phyloP scores from a whole-genome alignment of 2,888 invertebrate species.

The Epinotia bilunana region DNA sequence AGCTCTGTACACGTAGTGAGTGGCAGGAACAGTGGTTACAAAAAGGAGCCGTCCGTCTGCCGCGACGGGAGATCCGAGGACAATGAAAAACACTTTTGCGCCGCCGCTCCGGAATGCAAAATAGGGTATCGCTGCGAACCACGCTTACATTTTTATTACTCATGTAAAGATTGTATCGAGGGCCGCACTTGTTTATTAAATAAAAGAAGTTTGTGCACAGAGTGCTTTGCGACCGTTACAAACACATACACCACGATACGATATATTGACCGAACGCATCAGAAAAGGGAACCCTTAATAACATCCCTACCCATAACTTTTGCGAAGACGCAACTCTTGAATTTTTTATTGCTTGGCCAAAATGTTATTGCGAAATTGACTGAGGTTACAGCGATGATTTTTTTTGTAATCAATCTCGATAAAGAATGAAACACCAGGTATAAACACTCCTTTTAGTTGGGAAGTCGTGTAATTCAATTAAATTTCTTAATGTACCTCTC shows the following conservation, averaged over 20 bases:
- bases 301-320: slow-evolving; percentile 38
- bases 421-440: not conserved
- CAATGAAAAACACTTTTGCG: slow-evolving; percentile 78
- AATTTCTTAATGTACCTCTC: too few species aligned
- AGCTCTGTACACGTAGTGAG: slow-evolving; percentile 42
- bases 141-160: slow-evolving; percentile 60
- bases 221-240: slow-evolving; percentile 51
- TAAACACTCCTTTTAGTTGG: too few species aligned
- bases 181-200: slow-evolving; percentile 63
- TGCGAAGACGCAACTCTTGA: slow-evolving; percentile 21
- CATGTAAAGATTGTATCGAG: slow-evolving; percentile 61
- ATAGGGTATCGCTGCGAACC: slow-evolving; percentile 54
- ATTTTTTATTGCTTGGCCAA: slow-evolving; percentile 32
- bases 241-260: slow-evolving; percentile 44
- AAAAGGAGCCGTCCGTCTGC: slow-evolving; percentile 68
- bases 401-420: not conserved
- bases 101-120: slow-evolving; percentile 73
- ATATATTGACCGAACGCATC: slow-evolving; percentile 36
- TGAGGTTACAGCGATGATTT: not conserved
- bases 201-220: slow-evolving; percentile 56
- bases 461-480: too few species aligned
- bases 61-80: slow-evolving; percentile 62
- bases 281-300: slow-evolving; percentile 25
- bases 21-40: slow-evolving; percentile 57
- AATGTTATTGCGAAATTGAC: slow-evolving; percentile 7